Base-by-base conservation (phyloP, 2,888 invertebrate genomes). In the Mamestra brassicae region DNA sequence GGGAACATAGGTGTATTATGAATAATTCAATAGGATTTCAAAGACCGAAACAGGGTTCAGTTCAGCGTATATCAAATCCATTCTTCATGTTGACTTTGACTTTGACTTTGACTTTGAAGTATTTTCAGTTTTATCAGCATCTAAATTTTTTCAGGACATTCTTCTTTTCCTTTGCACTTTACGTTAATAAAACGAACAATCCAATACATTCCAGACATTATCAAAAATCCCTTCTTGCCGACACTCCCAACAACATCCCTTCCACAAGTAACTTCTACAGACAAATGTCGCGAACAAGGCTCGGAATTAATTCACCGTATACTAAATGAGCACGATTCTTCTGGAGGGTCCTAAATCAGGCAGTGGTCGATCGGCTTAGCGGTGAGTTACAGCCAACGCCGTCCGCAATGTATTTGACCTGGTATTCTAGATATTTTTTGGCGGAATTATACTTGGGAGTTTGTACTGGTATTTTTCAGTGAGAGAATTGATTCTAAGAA, bases 251-350 rank as follows among this genome's bases (percentile, higher is more conserved):
- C 64, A 63, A 62, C 67, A 66, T 45, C 47, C 42, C 38, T 1
- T n/a, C n/a, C 26, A 63, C 52, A 65, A 64, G 70, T 81, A 78
- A 74, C 64, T 60, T 54, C 68, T n/a, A 38, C n/a, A 61, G 71
- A 81, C 74, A 83, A 84, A 86, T 87, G 85, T 86, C 76, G 65
- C 78, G 75, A 82, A 80, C 87, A 80, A 80, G 85, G 74, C 85
- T 78, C 76, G 55, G 84, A 88, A 88, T 88, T 88, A 87, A 85
- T 88, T 86, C 67, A 36, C 71, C 85, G 84, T 85, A 84, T 84
- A 85, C 82, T 71, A 79, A 88, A 84, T 83, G 87, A 78, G 75
- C 64, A 55, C 79, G 70, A 84, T 84, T 85, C 76, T 87, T 86
- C 85, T 74, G 64, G n/a, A 69, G 61, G 74, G 67, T 71, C 71